Base-by-base conservation (phyloP, 1,140 invertebrate genomes). In the Coptotermes formosanus region DNA sequence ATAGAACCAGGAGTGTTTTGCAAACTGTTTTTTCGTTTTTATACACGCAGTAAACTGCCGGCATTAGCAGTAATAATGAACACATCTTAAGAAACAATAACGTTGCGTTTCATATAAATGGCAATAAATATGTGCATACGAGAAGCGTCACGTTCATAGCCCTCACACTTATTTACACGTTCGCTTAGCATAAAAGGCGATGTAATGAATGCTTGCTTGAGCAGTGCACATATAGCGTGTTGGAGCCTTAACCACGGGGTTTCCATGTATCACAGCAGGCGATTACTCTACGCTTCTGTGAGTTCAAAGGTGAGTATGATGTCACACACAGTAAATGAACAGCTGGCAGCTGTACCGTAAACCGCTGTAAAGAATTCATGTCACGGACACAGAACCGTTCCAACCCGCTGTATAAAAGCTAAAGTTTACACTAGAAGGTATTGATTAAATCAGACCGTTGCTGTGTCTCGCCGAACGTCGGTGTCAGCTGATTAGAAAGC, bases 281-380 rank as follows among this genome's bases (percentile, higher is more conserved):
- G 64, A 75, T 75, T 75, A 75, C 64, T n/a, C 64, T 30, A 30
- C 64, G 64, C 64, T 75, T 75, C 64, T 75, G 64, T 75, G 64
- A 75, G 64, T 75, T 75, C 64, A 75, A 75, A 75, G 64, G 64
- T 75, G 64, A 75, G n/a, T 75, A 75, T 75, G 64, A 75, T 75
- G 64, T 75, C 64, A 75, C 64, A 75, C 64, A 75, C 64, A 75
- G n/a, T 75, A 75, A 75, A 75, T 75, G 64, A 75, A 75, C 64
- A 75, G 30, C 64, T 75, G 64, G 64, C 64, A 75, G 64, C n/a
- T 75, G 64, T 25, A 75, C n/a, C 64, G 64, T 75, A 75, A 75
- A 30, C 64, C 64, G 30, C 64, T 75, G n/a, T 30, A 75, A 75
- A 75, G 64, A 75, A 75, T 75, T 25, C 25, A 12, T 9, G 25